Percentiles rank a stretch among this genome's conserved stretches.
These are phyloP conservation scores for Epirrhoe tristata DNA, from an alignment of 2,888 invertebrate genomes.

Conservation along the genomic window DNA sequence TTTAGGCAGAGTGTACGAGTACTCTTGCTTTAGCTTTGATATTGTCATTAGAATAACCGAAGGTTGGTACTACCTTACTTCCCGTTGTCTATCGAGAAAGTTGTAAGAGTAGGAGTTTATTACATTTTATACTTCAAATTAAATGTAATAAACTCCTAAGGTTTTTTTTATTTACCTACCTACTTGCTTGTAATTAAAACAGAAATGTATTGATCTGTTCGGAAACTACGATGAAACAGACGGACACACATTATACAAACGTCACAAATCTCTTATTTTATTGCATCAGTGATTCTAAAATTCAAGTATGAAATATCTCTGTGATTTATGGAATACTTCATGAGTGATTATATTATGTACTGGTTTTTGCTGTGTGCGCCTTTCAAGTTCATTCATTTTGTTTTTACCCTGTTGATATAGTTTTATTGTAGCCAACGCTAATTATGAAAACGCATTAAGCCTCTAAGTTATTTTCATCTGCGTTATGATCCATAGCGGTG, in stretches of 20 bases:
- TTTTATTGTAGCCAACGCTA: constrained; percentile 53
- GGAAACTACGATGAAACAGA: too few species aligned
- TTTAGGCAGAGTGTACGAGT: background rate
- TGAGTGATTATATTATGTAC: background rate
- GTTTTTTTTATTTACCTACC: too few species aligned
- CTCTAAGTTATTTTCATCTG: constrained; percentile 69
- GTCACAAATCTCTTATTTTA: too few species aligned
- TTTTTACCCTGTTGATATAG: background rate
- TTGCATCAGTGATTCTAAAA: too few species aligned
- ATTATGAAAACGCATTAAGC: constrained; percentile 82
- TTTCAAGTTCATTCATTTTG: background rate
- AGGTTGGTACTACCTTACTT: background rate
- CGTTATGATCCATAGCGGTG: constrained; percentile 67
- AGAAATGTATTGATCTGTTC: too few species aligned
- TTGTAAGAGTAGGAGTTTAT: too few species aligned
- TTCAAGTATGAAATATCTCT: too few species aligned
- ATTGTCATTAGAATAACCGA: background rate
- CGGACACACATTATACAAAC: too few species aligned
- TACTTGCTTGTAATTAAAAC: too few species aligned
- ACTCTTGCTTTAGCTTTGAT: background rate
- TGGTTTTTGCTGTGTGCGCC: constrained; percentile 2
- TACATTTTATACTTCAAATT: too few species aligned
- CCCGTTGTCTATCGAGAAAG: background rate
- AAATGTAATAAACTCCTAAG: too few species aligned
- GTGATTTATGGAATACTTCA: too few species aligned